These are phyloP conservation scores for Lochmaea capreae DNA, from an alignment of 2,888 invertebrate species.

Conservation along the genomic window DNA sequence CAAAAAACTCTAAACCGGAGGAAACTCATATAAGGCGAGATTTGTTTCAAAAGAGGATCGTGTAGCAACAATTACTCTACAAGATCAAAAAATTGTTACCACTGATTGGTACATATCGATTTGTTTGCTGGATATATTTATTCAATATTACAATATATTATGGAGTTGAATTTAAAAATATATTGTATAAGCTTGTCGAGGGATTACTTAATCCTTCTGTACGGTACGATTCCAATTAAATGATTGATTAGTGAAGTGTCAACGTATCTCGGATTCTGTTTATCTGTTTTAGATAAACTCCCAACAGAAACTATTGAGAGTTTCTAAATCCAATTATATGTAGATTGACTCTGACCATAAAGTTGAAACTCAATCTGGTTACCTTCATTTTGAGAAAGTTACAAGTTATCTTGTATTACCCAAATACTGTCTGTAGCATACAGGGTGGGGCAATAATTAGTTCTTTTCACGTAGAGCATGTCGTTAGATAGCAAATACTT, in stretches of 20 bases:
- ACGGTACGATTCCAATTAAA: neutral
- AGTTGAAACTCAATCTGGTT: conserved; percentile 39
- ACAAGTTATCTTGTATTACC: conserved; percentile 36
- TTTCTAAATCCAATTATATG: conserved; percentile 26
- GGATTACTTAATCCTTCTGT: neutral
- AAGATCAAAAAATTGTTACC: no score
- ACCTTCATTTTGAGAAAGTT: conserved; percentile 33
- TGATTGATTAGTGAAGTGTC: conserved; percentile 8
- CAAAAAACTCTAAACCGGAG: no score
- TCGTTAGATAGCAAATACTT: neutral
- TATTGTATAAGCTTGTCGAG: neutral
- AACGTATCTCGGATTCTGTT: conserved; percentile 10
- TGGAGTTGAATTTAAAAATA: neutral
- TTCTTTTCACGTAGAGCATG: no score
- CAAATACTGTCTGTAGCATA: conserved; percentile 41
- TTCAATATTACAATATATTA: neutral
- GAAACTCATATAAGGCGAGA: no score
- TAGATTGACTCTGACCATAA: conserved; percentile 36
- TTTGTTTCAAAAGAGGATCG: no score
- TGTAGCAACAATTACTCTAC: no score
- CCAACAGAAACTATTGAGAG: conserved; percentile 21
- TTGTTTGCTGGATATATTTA: no score
- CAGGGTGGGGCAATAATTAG: neutral
- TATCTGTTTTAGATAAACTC: conserved; percentile 18
- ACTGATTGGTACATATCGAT: no score